Percentiles rank a stretch among this genome's conserved stretches.
These are phyloP conservation scores for Martes flavigula DNA, from an alignment of 2,797 vertebrate genomes.

Conservation along the genomic window DNA sequence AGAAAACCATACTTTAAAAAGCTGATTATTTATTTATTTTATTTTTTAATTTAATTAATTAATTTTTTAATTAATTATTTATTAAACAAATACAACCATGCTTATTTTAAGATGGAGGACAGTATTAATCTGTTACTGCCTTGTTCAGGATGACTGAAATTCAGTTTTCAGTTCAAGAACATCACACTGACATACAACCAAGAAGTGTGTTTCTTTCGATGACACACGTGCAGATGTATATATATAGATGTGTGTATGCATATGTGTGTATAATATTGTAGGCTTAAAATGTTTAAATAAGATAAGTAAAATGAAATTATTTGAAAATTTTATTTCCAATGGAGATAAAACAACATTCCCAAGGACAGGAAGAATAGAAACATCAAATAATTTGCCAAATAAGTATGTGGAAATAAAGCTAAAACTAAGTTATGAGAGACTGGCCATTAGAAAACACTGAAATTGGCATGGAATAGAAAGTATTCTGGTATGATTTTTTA, in stretches of 20 bases:
- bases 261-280: background rate
- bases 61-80: no score
- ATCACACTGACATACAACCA: background rate
- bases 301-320: background rate
- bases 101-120: background rate
- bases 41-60: no score
- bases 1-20: background rate
- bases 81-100: background rate
- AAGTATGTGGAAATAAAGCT: background rate
- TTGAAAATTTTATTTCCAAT: constrained; percentile 30
- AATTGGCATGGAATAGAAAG: background rate
- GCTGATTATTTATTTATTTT: no score
- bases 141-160: constrained; percentile 13
- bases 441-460: background rate
- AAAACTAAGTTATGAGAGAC: background rate
- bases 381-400: constrained; percentile 30
- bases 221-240: background rate
- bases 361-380: background rate
- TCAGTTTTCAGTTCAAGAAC: background rate
- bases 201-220: background rate
- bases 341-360: background rate
- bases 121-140: background rate
- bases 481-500: background rate
- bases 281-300: constrained; percentile 26
- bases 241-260: background rate